phyloP scores from a whole-genome alignment of 2,888 invertebrate species.

The Urechis unicinctus region DNA sequence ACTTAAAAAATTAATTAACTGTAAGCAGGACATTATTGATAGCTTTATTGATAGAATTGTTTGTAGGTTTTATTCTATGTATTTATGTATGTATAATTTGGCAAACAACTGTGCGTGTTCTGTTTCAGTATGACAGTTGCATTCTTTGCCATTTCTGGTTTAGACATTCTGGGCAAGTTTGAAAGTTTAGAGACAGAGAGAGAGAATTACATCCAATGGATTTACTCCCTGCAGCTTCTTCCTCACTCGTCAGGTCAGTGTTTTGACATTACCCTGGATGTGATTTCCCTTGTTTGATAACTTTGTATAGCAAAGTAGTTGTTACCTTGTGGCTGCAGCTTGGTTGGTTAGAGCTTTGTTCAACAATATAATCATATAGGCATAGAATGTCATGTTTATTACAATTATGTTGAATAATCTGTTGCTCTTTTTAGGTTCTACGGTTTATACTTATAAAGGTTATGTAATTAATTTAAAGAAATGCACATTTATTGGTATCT shows the following conservation, averaged over 20 bases:
- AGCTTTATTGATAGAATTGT: neutral
- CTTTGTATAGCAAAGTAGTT: neutral
- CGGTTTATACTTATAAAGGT: no score
- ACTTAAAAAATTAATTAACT: neutral
- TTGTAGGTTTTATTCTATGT: neutral
- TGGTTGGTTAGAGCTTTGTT: no score
- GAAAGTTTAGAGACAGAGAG: constrained; percentile 60
- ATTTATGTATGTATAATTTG: neutral
- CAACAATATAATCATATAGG: no score
- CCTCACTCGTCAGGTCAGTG: constrained; percentile 53
- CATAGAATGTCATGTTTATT: no score
- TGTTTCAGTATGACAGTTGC: constrained; percentile 48
- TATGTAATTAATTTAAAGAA: no score
- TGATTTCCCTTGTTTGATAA: neutral
- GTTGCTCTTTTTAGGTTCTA: no score
- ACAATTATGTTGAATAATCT: neutral
- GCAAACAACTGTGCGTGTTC: constrained; percentile 4
- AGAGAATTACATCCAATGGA: constrained; percentile 76
- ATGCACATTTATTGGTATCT: no score
- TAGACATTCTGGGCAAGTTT: constrained; percentile 79
- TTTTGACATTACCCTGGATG: neutral
- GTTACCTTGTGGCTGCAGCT: no score
- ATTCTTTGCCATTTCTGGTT: constrained; percentile 85
- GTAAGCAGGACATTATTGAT: neutral
- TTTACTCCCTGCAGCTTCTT: constrained; percentile 77